A percentile compares a stretch with the other conserved stretches of the same genome.
Conservation (phyloP, 2,797 vertebrate genomes). For the Nannoperca australis region DNA sequence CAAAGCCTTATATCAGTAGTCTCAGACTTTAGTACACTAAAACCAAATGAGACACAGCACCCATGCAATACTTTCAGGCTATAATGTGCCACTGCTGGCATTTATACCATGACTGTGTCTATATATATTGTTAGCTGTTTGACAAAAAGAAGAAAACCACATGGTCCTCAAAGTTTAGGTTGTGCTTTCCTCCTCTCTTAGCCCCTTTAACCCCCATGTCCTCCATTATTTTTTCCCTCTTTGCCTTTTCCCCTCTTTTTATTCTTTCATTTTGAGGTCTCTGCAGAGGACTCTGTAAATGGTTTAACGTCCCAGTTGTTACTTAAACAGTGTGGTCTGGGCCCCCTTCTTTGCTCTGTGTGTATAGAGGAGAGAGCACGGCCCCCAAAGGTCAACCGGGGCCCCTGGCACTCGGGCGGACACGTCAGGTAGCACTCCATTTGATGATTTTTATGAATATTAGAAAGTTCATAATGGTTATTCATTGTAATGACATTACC, state of each 20-base stretch:
- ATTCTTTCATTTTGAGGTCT: slow-evolving; percentile 72
- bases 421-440: slow-evolving; percentile 86
- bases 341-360: slow-evolving; percentile 83
- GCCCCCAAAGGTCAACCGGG: slow-evolving; percentile 82
- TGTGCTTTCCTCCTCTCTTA: slow-evolving; percentile 85
- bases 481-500: slow-evolving; percentile 70
- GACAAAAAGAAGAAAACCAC: slow-evolving; percentile 26
- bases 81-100: slow-evolving; percentile 4
- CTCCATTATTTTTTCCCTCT: slow-evolving; percentile 59
- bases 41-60: slow-evolving; percentile 28
- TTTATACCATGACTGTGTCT: neutral
- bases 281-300: slow-evolving; percentile 76
- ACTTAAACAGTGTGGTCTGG: slow-evolving; percentile 84
- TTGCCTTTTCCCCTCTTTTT: slow-evolving; percentile 46
- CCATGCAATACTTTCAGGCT: neutral
- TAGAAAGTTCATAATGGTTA: slow-evolving; percentile 65
- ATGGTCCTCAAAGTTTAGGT: slow-evolving; percentile 86
- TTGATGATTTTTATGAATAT: slow-evolving; percentile 77
- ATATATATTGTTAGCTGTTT: slow-evolving; percentile 21
- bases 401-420: slow-evolving; percentile 81
- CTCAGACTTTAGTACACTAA: slow-evolving; percentile 16
- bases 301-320: slow-evolving; percentile 83
- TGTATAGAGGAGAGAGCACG: slow-evolving; percentile 84
- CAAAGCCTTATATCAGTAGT: slow-evolving; percentile 20
- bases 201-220: slow-evolving; percentile 65